Conservation (phyloP, 2,113 vertebrate genomes). For the Poeciliopsis occidentalis region DNA sequence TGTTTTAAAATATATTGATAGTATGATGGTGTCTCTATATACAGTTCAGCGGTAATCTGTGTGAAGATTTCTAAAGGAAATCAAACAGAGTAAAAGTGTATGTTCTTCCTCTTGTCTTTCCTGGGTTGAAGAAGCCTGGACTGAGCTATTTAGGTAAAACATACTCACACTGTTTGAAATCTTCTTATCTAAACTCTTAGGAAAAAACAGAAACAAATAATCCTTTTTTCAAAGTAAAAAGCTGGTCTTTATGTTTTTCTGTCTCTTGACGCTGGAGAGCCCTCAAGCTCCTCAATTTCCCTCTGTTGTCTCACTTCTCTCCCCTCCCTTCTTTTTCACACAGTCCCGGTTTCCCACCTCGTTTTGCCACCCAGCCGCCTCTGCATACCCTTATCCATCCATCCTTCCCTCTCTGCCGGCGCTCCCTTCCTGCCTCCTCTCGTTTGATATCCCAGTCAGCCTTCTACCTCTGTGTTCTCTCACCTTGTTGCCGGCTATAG, state of each 20-base stretch:
- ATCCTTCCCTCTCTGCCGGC: slow-evolving; percentile 18
- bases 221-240: background rate
- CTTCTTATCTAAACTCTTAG: slow-evolving; percentile 3
- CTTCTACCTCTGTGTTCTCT: slow-evolving; percentile 41
- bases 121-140: background rate
- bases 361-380: slow-evolving; percentile 42
- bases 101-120: background rate
- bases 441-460: slow-evolving; percentile 45
- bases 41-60: background rate
- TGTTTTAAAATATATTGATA: background rate
- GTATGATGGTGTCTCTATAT: background rate
- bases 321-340: slow-evolving; percentile 6
- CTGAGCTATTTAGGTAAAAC: slow-evolving; percentile 9
- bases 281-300: slow-evolving; percentile 18
- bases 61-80: background rate
- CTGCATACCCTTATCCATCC: slow-evolving; percentile 33
- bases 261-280: background rate
- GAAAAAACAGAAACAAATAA: slow-evolving; percentile 2
- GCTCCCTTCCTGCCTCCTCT: slow-evolving; percentile 11
- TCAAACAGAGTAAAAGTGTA: background rate
- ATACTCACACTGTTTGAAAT: slow-evolving; percentile 7
- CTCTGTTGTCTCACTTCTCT: slow-evolving; percentile 28
- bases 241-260: background rate
- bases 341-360: slow-evolving; percentile 18
- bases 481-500: slow-evolving; percentile 44